Percentiles rank a stretch among this genome's conserved stretches.
These are phyloP conservation scores for Cephalophus harveyi DNA, from an alignment of 2,113 vertebrate genomes.

Conservation along the genomic window DNA sequence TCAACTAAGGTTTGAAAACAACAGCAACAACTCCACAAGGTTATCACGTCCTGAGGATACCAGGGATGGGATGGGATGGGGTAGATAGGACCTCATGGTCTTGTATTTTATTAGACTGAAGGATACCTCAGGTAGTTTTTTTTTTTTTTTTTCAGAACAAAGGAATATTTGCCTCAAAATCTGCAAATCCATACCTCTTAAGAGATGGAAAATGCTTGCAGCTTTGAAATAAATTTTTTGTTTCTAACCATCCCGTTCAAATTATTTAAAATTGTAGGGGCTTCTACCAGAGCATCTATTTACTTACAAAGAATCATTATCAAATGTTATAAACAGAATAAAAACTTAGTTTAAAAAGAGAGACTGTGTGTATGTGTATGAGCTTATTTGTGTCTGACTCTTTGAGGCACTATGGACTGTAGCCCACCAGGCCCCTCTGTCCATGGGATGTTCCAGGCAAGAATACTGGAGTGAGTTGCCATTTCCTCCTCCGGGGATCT, in stretches of 20 bases:
- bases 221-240: background rate
- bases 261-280: background rate
- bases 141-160: background rate
- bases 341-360: background rate
- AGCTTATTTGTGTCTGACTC: background rate
- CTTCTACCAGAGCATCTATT: background rate
- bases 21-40: background rate
- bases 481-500: background rate
- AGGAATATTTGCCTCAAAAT: background rate
- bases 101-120: background rate
- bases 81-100: background rate
- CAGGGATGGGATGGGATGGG: background rate
- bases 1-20: background rate
- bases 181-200: background rate
- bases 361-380: background rate
- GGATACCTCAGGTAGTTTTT: background rate
- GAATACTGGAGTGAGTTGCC: background rate
- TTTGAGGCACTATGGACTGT: background rate
- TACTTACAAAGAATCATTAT: background rate
- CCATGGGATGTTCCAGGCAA: background rate
- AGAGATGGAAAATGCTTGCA: background rate
- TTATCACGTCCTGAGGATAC: background rate
- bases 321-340: background rate
- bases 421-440: background rate
- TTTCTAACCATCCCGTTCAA: background rate